These are phyloP conservation scores for Cyanistes caeruleus DNA, from an alignment of 2,113 vertebrate genomes.

Conservation along the genomic window DNA sequence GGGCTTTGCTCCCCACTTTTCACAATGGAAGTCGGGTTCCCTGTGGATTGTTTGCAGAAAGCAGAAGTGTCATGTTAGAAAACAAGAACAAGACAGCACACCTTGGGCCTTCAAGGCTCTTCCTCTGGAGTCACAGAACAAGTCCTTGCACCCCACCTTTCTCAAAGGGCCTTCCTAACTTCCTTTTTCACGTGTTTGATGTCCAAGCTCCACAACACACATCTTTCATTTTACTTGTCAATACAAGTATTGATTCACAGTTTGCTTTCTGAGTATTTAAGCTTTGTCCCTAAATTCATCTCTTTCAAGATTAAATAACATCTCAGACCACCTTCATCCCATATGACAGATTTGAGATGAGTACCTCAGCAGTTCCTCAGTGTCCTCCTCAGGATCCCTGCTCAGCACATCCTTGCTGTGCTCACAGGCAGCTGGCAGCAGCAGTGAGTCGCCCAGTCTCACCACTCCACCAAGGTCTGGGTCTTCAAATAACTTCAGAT, in stretches of 20 bases:
- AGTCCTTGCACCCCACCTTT: neutral
- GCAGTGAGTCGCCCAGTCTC: conserved; percentile 75
- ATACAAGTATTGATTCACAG: neutral
- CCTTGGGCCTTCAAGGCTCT: neutral
- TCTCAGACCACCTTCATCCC: neutral
- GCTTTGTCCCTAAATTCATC: neutral
- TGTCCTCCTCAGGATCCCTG: neutral
- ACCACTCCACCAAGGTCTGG: conserved; percentile 79
- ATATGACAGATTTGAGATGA: neutral
- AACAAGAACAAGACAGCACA: neutral
- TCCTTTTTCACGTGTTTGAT: neutral
- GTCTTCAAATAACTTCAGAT: conserved; percentile 81
- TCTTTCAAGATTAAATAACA: neutral
- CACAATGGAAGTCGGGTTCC: neutral
- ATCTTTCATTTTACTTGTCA: neutral
- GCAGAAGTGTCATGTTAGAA: neutral
- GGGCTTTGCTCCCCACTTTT: neutral
- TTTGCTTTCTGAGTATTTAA: neutral
- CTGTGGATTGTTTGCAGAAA: neutral
- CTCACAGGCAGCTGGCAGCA: conserved; percentile 69
- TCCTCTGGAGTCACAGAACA: neutral
- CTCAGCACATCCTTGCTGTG: neutral
- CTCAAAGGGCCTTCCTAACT: neutral
- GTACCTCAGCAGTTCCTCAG: conserved; percentile 78
- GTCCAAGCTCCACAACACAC: neutral